Evolutionary conservation across 2,888 invertebrate genomes (phyloP).

Genomic region (Litoditis marina): DNA sequence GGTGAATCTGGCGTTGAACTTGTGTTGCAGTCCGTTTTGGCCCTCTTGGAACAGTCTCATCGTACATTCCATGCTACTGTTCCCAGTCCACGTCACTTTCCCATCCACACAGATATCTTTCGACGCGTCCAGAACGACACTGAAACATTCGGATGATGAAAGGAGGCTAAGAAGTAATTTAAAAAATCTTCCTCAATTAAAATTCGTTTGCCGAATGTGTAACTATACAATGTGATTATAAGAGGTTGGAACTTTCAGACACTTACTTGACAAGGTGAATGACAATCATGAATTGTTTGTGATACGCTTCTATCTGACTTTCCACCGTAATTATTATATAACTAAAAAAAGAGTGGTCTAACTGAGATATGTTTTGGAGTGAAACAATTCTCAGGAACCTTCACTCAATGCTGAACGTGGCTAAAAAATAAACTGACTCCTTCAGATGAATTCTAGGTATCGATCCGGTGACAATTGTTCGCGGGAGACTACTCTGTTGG

Average conservation of each 20-base stretch:
- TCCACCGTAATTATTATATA: too few species aligned
- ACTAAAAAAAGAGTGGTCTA: too few species aligned
- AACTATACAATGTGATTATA: too few species aligned
- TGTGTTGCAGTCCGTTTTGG: slow-evolving; percentile 41
- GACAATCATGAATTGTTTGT: too few species aligned
- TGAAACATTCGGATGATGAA: neutral
- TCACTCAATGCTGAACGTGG: too few species aligned
- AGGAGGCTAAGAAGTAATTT: neutral
- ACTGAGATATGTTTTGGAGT: too few species aligned
- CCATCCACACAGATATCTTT: slow-evolving; percentile 74
- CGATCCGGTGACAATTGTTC: slow-evolving; percentile 72
- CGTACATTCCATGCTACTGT: slow-evolving; percentile 73
- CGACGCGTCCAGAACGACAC: slow-evolving; percentile 56
- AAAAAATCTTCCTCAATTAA: too few species aligned
- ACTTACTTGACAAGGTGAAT: slow-evolving; percentile 5
- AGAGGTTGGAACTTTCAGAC: neutral
- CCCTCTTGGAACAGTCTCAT: slow-evolving; percentile 71
- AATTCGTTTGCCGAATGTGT: too few species aligned
- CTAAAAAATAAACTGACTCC: slow-evolving; percentile 56
- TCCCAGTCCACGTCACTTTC: slow-evolving; percentile 75
- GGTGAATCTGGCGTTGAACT: slow-evolving; percentile 71
- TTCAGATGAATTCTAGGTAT: slow-evolving; percentile 71
- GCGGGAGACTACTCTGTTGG: slow-evolving; percentile 63
- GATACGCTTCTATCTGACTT: too few species aligned
- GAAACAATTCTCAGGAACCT: too few species aligned